These are phyloP conservation scores for Poecilia wingei DNA, from an alignment of 2,797 vertebrate genomes.

Conservation along the genomic window DNA sequence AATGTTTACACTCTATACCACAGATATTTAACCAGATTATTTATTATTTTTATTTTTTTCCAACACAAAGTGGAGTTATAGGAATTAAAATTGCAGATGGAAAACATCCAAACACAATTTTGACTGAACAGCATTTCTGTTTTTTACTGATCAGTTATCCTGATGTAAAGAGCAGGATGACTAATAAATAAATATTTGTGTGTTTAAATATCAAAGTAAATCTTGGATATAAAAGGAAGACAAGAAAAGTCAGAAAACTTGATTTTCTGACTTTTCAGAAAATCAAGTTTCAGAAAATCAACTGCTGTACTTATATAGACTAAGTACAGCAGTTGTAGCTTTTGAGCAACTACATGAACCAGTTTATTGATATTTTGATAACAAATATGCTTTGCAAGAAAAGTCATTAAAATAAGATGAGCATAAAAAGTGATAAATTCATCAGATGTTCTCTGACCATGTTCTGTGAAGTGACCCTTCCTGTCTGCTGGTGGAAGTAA, in stretches of 20 bases:
- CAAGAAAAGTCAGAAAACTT: background rate
- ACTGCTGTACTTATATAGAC: too few relatives aligned
- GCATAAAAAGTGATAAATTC: background rate
- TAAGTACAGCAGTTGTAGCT: background rate
- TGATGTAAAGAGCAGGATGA: background rate
- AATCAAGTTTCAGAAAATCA: too few relatives aligned
- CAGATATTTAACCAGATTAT: background rate
- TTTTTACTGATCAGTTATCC: too few relatives aligned
- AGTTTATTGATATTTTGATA: background rate
- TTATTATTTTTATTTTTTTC: background rate
- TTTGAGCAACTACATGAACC: background rate
- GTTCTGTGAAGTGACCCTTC: background rate
- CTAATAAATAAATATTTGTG: background rate
- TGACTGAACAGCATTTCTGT: background rate
- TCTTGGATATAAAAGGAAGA: background rate
- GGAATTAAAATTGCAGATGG: background rate
- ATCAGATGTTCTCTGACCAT: background rate
- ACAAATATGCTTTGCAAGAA: background rate
- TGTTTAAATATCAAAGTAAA: background rate
- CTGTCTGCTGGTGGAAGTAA: constrained; percentile 6
- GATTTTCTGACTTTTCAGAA: too few relatives aligned
- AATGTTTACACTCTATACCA: background rate
- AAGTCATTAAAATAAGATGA: background rate
- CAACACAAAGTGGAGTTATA: background rate
- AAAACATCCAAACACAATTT: background rate